These are phyloP conservation scores for Odontocolon sp. DNA, from an alignment of 2,888 invertebrate genomes.

Conservation along the genomic window DNA sequence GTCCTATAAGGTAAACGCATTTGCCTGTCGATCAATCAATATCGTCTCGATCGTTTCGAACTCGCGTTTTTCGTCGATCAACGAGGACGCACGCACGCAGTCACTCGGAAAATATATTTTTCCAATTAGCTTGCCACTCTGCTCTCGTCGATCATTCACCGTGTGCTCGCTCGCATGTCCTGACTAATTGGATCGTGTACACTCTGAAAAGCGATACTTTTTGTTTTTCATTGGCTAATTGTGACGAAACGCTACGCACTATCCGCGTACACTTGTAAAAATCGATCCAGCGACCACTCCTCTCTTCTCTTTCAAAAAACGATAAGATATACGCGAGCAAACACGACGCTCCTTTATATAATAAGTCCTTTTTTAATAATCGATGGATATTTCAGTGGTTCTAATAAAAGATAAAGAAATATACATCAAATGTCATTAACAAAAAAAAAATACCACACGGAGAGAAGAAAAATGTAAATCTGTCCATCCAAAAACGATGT, in stretches of 20 bases:
- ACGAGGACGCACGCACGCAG: background rate
- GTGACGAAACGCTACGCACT: background rate
- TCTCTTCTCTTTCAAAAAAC: slow-evolving; percentile 14
- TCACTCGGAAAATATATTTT: background rate
- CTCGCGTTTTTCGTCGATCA: too few relatives aligned
- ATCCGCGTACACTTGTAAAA: too few relatives aligned
- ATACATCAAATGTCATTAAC: background rate
- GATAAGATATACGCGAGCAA: slow-evolving; percentile 44
- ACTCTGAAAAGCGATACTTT: background rate
- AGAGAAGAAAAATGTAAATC: too few relatives aligned
- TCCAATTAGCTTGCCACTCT: slow-evolving; percentile 4
- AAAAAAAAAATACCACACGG: background rate
- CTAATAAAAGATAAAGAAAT: background rate
- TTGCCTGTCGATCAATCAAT: background rate
- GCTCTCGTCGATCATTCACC: slow-evolving; percentile 2
- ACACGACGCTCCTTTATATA: slow-evolving; percentile 23
- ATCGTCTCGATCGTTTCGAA: background rate
- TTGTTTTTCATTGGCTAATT: background rate
- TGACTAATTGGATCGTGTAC: background rate
- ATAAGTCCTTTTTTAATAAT: background rate
- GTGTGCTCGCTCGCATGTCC: background rate
- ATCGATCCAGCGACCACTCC: slow-evolving; percentile 19
- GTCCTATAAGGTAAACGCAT: slow-evolving; percentile 83
- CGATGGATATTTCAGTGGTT: too few relatives aligned
- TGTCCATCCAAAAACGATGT: too few relatives aligned